Base-by-base conservation (phyloP, 2,797 vertebrate species). In the Ataeniobius toweri region DNA sequence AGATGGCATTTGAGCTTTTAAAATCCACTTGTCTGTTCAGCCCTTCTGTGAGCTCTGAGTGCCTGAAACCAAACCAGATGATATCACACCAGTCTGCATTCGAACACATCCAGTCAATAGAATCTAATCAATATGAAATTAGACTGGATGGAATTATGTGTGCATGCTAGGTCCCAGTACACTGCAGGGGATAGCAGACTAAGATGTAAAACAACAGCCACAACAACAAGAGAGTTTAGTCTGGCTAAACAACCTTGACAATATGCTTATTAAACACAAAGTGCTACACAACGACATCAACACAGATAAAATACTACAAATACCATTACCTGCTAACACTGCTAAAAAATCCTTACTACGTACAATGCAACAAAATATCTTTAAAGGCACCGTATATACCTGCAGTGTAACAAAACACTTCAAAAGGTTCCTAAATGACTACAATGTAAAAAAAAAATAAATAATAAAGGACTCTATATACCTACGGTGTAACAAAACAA, bases 1-100 rank as follows among this genome's bases (percentile, higher is more conserved):
- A 77, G 63, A 84, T 10, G 36, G 31, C 61, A 78, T 86, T 89
- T 82, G 78, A 84, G 88, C 75, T 85, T 91, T 85, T 44, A 46
- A 48, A 46, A n/a, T 39, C 24, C 16, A 24, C 67, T 46, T 14
- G 46, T 8, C 6, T 46, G 7, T 69, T 67, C 20, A 24, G 85
- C 79, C 79, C 72, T 7, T 78, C 80, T 77, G 67, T 76, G 85
- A 88, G 80, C 80, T 80, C 58, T 55, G 73, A 48, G 79, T 44
- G 28, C 53, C 78, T 28, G 82, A 73, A 81, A 81, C 70, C 71
- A n/a, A 70, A 50, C 56, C 80, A 46, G 80, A 78, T 80, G 50
- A 75, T 83, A 61, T 75, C 78, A 78, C 81, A 85, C 41, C 70
- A 79, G 65, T 63, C 72, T 41, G 9, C 41, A 48, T 5, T 61